phyloP scores from a whole-genome alignment of 2,888 invertebrate genomes.

The Seira sanloemensis region DNA sequence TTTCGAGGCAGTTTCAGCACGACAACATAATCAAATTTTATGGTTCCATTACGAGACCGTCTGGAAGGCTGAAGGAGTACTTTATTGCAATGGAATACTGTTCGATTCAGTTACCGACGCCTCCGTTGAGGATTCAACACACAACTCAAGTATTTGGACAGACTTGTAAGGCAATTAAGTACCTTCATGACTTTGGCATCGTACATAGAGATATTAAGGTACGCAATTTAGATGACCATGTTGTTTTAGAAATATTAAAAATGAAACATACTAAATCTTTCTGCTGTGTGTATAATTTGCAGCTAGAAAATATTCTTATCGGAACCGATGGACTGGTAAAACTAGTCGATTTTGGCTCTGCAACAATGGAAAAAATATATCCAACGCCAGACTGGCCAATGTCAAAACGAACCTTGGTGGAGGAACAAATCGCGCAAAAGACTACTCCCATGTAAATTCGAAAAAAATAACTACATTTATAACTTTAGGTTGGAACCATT shows the following conservation, averaged over 20 bases:
- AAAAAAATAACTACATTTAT: neutral
- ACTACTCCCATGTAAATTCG: conserved; percentile 84
- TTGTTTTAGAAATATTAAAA: neutral
- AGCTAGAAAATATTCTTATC: conserved; percentile 72
- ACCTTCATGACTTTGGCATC: conserved; percentile 70
- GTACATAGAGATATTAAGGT: conserved; percentile 73
- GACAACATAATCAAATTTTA: conserved; percentile 68
- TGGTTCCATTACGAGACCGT: conserved; percentile 59
- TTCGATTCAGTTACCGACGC: conserved; percentile 61
- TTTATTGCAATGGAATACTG: conserved; percentile 65
- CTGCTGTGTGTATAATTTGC: too few species aligned
- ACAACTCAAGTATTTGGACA: conserved; percentile 70
- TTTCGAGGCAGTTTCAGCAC: conserved; percentile 69
- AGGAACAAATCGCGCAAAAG: conserved; percentile 81
- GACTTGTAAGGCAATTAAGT: conserved; percentile 70
- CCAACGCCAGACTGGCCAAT: conserved; percentile 66
- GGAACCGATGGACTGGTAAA: conserved; percentile 71
- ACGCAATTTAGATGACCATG: neutral
- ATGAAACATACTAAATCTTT: too few species aligned
- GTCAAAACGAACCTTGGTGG: conserved; percentile 66
- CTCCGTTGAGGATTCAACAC: conserved; percentile 56
- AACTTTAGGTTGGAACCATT: neutral
- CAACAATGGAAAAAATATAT: conserved; percentile 67
- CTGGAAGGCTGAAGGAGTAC: conserved; percentile 64
- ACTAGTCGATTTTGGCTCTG: conserved; percentile 72